These are phyloP conservation scores for Callopanchax toddi DNA, from an alignment of 2,113 vertebrate genomes.

Conservation along the genomic window DNA sequence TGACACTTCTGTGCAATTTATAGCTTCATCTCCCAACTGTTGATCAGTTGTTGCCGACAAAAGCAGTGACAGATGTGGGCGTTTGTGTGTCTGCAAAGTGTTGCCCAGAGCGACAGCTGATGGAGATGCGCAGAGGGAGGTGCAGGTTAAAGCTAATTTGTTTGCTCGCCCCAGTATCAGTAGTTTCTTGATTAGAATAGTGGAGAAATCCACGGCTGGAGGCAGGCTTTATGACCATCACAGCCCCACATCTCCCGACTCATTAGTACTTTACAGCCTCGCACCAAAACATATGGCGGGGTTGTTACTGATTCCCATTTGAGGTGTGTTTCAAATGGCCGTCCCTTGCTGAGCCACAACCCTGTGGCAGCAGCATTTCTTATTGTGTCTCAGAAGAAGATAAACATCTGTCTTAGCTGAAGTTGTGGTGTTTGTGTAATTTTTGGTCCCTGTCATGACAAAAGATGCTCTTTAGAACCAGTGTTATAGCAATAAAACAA, in stretches of 20 bases:
- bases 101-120: conserved; percentile 61
- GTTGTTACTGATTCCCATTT: conserved; percentile 62
- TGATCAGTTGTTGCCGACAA: conserved; percentile 47
- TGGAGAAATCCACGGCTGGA: conserved; percentile 59
- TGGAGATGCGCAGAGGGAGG: conserved; percentile 59
- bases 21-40: conserved; percentile 49
- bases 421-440: conserved; percentile 14
- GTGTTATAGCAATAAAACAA: conserved; percentile 26
- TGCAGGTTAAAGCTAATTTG: conserved; percentile 62
- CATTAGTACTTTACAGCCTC: conserved; percentile 71
- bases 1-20: conserved; percentile 12
- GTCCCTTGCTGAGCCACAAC: conserved; percentile 57
- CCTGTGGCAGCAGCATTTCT: conserved; percentile 51
- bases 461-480: conserved; percentile 40
- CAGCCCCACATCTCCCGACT: conserved; percentile 59
- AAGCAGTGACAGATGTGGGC: conserved; percentile 42
- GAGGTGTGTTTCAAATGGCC: conserved; percentile 62
- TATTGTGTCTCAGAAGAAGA: conserved; percentile 59
- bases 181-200: conserved; percentile 67
- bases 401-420: conserved; percentile 49
- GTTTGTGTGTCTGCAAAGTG: conserved; percentile 42
- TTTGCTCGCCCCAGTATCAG: conserved; percentile 45
- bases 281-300: conserved; percentile 71
- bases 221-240: conserved; percentile 70
- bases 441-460: conserved; percentile 35